These are phyloP conservation scores for Hydrolagus affinis DNA, from an alignment of 2,113 vertebrate genomes.

Conservation along the genomic window DNA sequence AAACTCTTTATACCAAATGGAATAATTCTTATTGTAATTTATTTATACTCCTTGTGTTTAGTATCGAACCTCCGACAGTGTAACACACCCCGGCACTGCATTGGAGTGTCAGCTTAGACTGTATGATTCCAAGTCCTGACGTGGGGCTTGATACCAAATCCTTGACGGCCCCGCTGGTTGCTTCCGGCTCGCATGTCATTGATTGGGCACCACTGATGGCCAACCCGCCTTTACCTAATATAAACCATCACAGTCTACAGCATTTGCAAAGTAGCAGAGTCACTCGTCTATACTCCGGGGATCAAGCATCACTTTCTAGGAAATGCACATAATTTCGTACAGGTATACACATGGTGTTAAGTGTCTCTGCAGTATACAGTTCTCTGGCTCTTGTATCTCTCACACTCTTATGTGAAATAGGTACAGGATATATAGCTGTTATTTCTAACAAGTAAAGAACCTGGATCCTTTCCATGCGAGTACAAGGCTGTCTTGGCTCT, in stretches of 20 bases:
- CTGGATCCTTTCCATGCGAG: neutral
- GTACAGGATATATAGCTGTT: slow-evolving; percentile 14
- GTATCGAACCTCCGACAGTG: too few species aligned
- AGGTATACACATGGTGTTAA: neutral
- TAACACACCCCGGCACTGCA: too few species aligned
- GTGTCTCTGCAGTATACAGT: neutral
- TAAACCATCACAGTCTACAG: slow-evolving; percentile 17
- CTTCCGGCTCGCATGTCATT: too few species aligned
- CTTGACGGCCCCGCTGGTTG: too few species aligned
- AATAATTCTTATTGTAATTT: too few species aligned
- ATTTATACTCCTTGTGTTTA: too few species aligned
- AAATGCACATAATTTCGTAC: neutral
- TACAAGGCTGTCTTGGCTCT: neutral
- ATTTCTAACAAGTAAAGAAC: slow-evolving; percentile 21
- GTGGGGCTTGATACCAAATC: too few species aligned
- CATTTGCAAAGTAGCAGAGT: neutral
- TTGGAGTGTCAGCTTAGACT: too few species aligned
- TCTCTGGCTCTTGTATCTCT: neutral
- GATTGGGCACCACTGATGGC: too few species aligned
- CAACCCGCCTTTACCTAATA: slow-evolving; percentile 7
- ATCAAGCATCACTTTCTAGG: neutral
- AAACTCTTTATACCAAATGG: too few species aligned
- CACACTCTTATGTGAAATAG: neutral
- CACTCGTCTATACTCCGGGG: neutral
- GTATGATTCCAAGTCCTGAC: too few species aligned